Conservation (phyloP, 2,888 invertebrate species). For the Agrilus cyanescens region DNA sequence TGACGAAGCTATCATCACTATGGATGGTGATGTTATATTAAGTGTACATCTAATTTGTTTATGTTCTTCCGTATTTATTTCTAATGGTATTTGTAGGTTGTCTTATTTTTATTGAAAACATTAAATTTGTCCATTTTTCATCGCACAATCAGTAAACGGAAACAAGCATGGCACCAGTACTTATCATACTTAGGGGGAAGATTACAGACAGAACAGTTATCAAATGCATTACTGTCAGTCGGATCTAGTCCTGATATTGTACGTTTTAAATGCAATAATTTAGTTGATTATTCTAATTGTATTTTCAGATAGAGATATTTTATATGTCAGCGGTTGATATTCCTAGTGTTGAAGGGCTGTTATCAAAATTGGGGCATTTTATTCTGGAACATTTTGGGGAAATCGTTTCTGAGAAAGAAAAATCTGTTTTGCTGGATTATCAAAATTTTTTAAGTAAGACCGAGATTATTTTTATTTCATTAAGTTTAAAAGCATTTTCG, state of each 20-base stretch:
- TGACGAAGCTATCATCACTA: slow-evolving; percentile 56
- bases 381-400: slow-evolving; percentile 21
- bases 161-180: slow-evolving; percentile 62
- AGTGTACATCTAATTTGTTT: slow-evolving; percentile 37
- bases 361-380: slow-evolving; percentile 22
- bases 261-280: slow-evolving; percentile 8
- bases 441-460: slow-evolving; percentile 23
- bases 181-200: slow-evolving; percentile 58
- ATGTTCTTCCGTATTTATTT: slow-evolving; percentile 9
- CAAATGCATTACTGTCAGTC: slow-evolving; percentile 61
- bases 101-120: slow-evolving; percentile 63
- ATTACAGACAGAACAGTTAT: slow-evolving; percentile 54
- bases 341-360: slow-evolving; percentile 18
- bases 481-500: slow-evolving; percentile 7
- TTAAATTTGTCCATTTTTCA: slow-evolving; percentile 60
- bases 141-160: slow-evolving; percentile 54
- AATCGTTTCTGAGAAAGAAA: slow-evolving; percentile 20
- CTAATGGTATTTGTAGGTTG: slow-evolving; percentile 41
- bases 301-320: slow-evolving; percentile 22
- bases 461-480: slow-evolving; percentile 4
- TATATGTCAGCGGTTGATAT: slow-evolving; percentile 23
- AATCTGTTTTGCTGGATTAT: slow-evolving; percentile 21
- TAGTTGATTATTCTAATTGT: not conserved
- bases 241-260: slow-evolving; percentile 22
- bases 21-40: slow-evolving; percentile 67